These are phyloP conservation scores for Lumbricus terrestris DNA, from an alignment of 2,888 invertebrate species.

Conservation along the genomic window DNA sequence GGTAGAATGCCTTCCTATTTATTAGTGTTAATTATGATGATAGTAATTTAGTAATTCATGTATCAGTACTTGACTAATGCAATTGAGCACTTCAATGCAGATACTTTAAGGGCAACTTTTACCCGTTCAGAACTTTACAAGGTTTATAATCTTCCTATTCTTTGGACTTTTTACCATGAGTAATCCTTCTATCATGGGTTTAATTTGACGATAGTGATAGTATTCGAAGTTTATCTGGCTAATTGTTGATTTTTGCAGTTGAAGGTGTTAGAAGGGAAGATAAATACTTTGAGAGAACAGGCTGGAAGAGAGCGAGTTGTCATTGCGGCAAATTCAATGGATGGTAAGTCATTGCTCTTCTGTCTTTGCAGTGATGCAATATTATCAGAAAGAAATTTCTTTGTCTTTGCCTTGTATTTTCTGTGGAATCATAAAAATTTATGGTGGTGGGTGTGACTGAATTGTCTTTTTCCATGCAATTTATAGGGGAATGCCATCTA, in stretches of 20 bases:
- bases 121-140: neutral
- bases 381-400: neutral
- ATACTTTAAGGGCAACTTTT: neutral
- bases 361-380: neutral
- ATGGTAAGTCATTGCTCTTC: conserved; percentile 27
- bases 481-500: neutral
- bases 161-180: neutral
- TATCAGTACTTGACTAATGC: neutral
- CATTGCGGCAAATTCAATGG: conserved; percentile 36
- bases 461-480: neutral
- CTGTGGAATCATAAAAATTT: neutral
- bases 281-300: conserved; percentile 49
- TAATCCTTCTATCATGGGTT: neutral
- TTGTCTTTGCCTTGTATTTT: neutral
- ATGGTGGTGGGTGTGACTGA: neutral
- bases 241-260: conserved; percentile 56
- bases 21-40: neutral
- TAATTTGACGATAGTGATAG: neutral
- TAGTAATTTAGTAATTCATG: neutral
- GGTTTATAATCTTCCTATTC: neutral
- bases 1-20: no score
- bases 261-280: conserved; percentile 61
- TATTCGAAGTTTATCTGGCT: neutral
- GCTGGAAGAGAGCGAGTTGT: conserved; percentile 38
- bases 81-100: neutral